Evolutionary conservation across 1,140 invertebrate genomes (phyloP), one percentile per base, ranked within the genome.

Genomic region (Stegodyphus mimosarum): DNA sequence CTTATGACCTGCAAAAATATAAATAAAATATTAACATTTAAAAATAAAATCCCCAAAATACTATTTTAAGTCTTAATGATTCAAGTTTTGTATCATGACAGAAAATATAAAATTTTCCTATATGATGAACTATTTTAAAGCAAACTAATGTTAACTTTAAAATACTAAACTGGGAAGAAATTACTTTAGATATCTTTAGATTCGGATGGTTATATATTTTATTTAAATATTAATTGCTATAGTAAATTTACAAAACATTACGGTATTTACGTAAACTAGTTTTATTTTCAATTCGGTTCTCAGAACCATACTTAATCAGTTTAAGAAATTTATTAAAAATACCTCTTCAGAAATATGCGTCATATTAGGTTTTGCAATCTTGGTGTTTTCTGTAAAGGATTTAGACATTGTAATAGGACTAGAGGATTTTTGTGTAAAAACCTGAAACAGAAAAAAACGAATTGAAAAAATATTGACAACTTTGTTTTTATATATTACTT

Each of bases 391-490:
- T 49, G 11, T 51, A 6, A 63, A 13, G 7, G 53, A 49, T 49
- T 73, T 83, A 6, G 79, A 73, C 79, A 83, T 83, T 15, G 33
- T 72, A 6, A 83, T 15, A 50, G 49, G 7, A 51, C 73, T 66
- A 73, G 55, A 17, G 7, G 69, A n/a, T 81, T 81, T 81, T 55
- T 83, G 70, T 64, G 79, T 83, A 52, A 83, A 51, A 10, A 83
- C 79, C 79, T 83, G 48, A 13, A 73, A 80, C 33, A 52, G 33
- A 52, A 64, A 71, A 48, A 52, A 6, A 18, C 33, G 3, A 83
- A 10, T 72, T 76, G n/a, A n/a, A n/a, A n/a, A 50, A n/a, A 49
- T 18, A 15, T 49, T 64, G 13, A 7, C 15, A 48, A 15, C 60
- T 50, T 15, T 52, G 51, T 17, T 6, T 6, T 70, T 33, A 50